Evolutionary conservation across 2,113 vertebrate species (phyloP).

Genomic region (Erythrolamprus reginae): DNA sequence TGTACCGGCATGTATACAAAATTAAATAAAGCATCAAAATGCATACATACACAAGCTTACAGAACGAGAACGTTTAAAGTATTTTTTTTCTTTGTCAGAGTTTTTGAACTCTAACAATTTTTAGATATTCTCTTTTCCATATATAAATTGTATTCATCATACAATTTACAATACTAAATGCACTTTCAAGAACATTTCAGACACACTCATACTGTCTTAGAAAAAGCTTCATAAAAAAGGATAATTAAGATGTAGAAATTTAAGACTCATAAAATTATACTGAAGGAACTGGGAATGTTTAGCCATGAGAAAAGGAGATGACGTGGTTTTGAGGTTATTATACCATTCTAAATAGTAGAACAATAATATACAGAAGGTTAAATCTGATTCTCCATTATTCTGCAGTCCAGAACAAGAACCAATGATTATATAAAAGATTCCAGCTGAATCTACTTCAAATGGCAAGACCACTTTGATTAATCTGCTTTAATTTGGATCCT

Average conservation of each 20-base stretch:
- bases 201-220: background rate
- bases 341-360: background rate
- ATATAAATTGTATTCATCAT: too few relatives aligned
- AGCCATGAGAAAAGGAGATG: background rate
- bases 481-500: background rate
- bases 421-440: background rate
- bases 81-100: background rate
- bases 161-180: background rate
- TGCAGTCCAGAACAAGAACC: background rate
- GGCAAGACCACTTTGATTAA: background rate
- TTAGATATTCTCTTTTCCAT: background rate
- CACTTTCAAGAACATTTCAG: background rate
- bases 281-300: background rate
- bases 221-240: background rate
- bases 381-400: background rate
- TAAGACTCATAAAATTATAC: background rate
- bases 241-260: background rate
- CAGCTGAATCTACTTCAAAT: background rate
- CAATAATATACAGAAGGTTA: background rate
- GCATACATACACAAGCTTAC: background rate
- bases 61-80: background rate
- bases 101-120: background rate
- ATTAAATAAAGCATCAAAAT: background rate
- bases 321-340: background rate
- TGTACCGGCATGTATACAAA: background rate